A percentile compares a stretch with the other conserved stretches of the same genome.
These are phyloP conservation scores for Danio kyathit DNA, from an alignment of 2,797 vertebrate species.

Conservation along the genomic window DNA sequence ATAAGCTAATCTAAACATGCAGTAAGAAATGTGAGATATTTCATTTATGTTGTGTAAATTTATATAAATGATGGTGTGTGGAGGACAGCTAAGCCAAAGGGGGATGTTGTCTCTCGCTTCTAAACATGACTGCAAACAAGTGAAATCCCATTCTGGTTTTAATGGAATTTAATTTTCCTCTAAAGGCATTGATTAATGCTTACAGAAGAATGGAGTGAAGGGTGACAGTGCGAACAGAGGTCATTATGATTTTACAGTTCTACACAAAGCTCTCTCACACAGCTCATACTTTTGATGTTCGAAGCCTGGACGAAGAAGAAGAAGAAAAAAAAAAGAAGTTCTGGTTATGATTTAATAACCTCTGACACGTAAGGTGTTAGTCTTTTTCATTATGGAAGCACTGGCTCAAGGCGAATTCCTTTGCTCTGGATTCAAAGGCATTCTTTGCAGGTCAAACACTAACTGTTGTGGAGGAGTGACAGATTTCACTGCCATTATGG, in stretches of 20 bases:
- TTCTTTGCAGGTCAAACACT: conserved; percentile 55
- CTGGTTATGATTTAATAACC: conserved; percentile 57
- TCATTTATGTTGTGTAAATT: background rate
- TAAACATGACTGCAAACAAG: conserved; percentile 42
- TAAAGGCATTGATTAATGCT: conserved; percentile 6
- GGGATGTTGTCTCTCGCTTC: conserved; percentile 13
- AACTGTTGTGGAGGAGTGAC: conserved; percentile 52
- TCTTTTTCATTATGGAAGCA: conserved; percentile 57
- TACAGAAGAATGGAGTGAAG: background rate
- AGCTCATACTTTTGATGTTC: conserved; percentile 41
- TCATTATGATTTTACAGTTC: conserved; percentile 12
- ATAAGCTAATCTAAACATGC: conserved; percentile 6
- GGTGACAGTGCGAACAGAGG: background rate
- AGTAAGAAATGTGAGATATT: background rate
- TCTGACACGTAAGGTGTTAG: conserved; percentile 59
- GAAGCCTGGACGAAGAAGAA: conserved; percentile 23
- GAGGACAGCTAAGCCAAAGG: conserved; percentile 13
- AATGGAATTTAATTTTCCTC: conserved; percentile 25
- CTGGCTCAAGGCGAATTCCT: conserved; percentile 50
- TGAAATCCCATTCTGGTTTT: conserved; percentile 32
- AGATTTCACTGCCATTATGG: conserved; percentile 51
- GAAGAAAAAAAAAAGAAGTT: conserved; percentile 29
- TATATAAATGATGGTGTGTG: background rate
- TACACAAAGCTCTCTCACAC: background rate
- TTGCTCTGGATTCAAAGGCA: conserved; percentile 58